A percentile compares a stretch with the other conserved stretches of the same genome.
Conservation (phyloP, 2,888 invertebrate species). For the Parelbella ahira region DNA sequence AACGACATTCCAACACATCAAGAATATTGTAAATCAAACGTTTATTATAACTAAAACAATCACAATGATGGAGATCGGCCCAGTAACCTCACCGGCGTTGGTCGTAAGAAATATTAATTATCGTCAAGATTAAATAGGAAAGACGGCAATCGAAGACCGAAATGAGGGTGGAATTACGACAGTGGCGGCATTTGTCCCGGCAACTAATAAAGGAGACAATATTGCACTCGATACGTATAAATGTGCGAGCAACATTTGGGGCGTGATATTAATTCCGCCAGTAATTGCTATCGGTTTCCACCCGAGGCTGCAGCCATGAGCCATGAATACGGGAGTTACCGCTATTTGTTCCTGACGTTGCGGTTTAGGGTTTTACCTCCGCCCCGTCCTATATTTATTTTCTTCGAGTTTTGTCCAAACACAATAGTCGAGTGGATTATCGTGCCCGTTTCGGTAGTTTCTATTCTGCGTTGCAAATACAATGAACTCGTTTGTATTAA, state of each 20-base stretch:
- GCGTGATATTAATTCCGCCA: constrained; percentile 78
- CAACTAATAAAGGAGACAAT: constrained; percentile 80
- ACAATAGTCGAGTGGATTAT: constrained; percentile 64
- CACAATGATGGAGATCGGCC: background rate
- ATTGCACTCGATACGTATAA: constrained; percentile 80
- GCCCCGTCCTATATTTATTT: constrained; percentile 71
- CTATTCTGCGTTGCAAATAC: constrained; percentile 43
- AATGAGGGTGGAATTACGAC: constrained; percentile 68
- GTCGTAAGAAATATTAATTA: constrained; percentile 67
- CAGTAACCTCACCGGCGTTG: constrained; percentile 10
- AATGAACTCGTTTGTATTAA: constrained; percentile 47
- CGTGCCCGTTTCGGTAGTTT: constrained; percentile 54
- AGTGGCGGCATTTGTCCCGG: constrained; percentile 70
- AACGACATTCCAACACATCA: no score
- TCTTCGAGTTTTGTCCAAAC: constrained; percentile 70
- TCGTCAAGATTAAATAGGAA: constrained; percentile 72
- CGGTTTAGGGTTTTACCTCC: constrained; percentile 74
- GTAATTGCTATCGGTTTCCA: constrained; percentile 79
- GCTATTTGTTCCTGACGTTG: constrained; percentile 79
- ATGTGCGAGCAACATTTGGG: constrained; percentile 78
- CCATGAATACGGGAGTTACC: constrained; percentile 79
- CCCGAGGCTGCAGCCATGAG: constrained; percentile 74
- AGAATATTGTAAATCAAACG: no score
- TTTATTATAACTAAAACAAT: no score
- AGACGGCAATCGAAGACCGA: constrained; percentile 59